Base-by-base conservation (phyloP, 1,140 invertebrate genomes). In the Tenebrio molitor region DNA sequence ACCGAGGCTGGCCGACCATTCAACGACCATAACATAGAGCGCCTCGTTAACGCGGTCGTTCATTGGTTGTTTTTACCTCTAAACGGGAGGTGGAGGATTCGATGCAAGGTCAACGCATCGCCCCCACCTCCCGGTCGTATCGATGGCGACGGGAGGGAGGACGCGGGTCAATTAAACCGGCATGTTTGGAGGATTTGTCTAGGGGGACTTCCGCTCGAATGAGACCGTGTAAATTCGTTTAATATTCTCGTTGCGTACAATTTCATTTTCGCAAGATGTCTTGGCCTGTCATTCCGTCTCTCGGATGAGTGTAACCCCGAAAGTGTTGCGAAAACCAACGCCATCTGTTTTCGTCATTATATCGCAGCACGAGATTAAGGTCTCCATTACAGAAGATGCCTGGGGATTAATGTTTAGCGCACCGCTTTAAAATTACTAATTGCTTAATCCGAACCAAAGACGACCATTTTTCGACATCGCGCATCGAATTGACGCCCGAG, bases 321-420 rank as follows among this genome's bases (percentile, higher is more conserved):
- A 53, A 53, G 46, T 53, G 46, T 58, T 58, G 50, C 23, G 50
- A 58, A 58, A 58, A 58, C 50, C 50, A 29, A 29, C 50, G 23
- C 50, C 50, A 58, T 58, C 50, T 58, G 50, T 33, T 58, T 58
- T 25, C 50, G 50, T 58, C 50, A 58, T 58, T 58, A 58, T 58
- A 29, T 58, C 50, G 50, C 23, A 12, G 50, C 50, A n/a, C 10
- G 21, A 58, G 50, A 58, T 58, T 58, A 58, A 58, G 50, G 50
- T 58, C 50, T 58, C 21, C 50, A 58, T 58, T 58, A 58, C 50
- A 29, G 50, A 14, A 58, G 50, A 58, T 58, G 50, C 23, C 50
- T 25, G 23, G 23, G 50, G 50, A 58, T 58, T 58, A 58, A 33
- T 58, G 50, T 15, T n/a, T 29, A 29, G 21, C 21, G 21, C 23